Base-by-base conservation (phyloP, 1,140 invertebrate genomes). In the Melipona quadrifasciata region DNA sequence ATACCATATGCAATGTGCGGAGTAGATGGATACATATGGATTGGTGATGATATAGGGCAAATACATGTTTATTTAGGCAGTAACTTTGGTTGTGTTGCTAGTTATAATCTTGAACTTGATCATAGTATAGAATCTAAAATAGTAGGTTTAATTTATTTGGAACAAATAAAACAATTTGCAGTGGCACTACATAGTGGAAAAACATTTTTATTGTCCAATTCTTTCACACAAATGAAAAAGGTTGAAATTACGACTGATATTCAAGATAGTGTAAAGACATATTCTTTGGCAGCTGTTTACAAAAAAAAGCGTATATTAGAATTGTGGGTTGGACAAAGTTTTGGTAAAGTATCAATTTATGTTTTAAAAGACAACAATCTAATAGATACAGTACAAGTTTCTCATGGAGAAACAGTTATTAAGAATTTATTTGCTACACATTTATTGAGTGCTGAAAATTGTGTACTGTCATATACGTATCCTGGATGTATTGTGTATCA, bases 401-500 rank as follows among this genome's bases (percentile, higher is more conserved):
- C 83, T 39, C 94, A 94, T 51, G 90, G 82, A 31, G 93, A 94
- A 31, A 68, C 85, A 24, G 86, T 90, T 39, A 92, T 90, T 68
- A 93, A 91, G 85, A 93, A 91, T 87, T 77, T 95, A 34, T 95
- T 95, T 72, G 94, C 94, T 16, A 95, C 94, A 1, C 94, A 94
- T 82, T 75, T 95, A 34, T 73, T 93, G 0, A 93, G 93, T 53
- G 75, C 82, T 17, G 95, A 96, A 11, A 95, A 94, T 58, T 95
- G 95, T 82, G 96, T 98, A 12, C 97, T 97, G 93, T 97, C 97
- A 0, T 98, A 98, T 90, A 96, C 98, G 6, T 96, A 96, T 95
- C 94, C 95, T 88, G 97, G 97, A 31, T 98, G 97, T 93, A 96
- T 97, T 76, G 97, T 98, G 31, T 98, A 98, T 93, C 97, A 98